Conservation (phyloP, 1,140 invertebrate genomes). For the Drosophila truncata region DNA sequence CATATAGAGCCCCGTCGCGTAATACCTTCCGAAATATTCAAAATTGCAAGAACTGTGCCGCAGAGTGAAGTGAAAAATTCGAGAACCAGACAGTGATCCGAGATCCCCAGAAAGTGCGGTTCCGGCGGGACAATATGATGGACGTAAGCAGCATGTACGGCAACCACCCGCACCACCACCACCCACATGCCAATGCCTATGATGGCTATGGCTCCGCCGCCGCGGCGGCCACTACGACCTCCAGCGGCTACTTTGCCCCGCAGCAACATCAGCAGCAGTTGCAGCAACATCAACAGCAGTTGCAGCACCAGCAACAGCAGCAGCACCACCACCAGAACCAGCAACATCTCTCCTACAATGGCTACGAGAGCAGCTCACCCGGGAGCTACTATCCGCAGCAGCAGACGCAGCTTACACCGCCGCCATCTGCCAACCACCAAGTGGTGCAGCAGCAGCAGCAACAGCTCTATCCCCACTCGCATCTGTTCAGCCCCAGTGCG, state of each 20-base stretch:
- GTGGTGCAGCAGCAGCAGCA: conserved; percentile 48
- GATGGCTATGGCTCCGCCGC: conserved; percentile 74
- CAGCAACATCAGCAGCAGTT: conserved; percentile 53
- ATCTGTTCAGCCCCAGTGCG: conserved; percentile 83
- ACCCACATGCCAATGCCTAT: conserved; percentile 82
- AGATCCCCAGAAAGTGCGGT: conserved; percentile 40
- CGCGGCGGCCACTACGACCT: conserved; percentile 47
- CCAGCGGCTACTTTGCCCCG: conserved; percentile 45
- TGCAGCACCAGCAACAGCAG: conserved; percentile 57
- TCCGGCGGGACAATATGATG: conserved; percentile 87
- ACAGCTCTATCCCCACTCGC: conserved; percentile 72
- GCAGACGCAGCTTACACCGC: conserved; percentile 46
- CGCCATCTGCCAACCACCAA: conserved; percentile 51
- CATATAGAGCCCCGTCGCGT: conserved; percentile 32
- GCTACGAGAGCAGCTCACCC: conserved; percentile 58
- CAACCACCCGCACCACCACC: conserved; percentile 86
- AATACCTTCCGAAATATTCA: conserved; percentile 5
- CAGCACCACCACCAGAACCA: conserved; percentile 61
- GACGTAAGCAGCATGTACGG: conserved; percentile 91
- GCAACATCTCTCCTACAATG: conserved; percentile 45
- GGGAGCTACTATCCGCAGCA: conserved; percentile 60
- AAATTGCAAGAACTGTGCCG: conserved; percentile 33
- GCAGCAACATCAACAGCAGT: conserved; percentile 55
- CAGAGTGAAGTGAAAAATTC: conserved; percentile 34
- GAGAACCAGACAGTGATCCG: conserved; percentile 5